These are phyloP conservation scores for Scytalopus superciliaris DNA, from an alignment of 2,113 vertebrate species.

Conservation along the genomic window DNA sequence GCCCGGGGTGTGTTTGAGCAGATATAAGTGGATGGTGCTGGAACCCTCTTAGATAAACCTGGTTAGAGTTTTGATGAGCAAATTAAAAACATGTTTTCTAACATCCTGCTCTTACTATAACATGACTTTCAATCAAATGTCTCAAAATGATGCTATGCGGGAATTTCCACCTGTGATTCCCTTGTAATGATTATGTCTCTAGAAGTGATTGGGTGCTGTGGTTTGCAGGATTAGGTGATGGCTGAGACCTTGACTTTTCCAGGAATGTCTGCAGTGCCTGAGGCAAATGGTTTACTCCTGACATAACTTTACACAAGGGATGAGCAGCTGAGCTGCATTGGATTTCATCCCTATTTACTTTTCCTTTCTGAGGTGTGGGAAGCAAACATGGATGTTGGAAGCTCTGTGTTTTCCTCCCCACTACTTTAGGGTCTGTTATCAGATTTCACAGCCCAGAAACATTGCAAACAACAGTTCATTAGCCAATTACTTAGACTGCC, in stretches of 20 bases:
- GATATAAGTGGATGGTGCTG: background rate
- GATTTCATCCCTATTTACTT: background rate
- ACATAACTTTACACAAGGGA: background rate
- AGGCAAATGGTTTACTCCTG: background rate
- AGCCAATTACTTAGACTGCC: background rate
- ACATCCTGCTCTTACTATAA: background rate
- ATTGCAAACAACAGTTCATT: background rate
- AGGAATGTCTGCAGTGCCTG: background rate
- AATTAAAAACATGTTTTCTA: slow-evolving; percentile 21
- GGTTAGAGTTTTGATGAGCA: slow-evolving; percentile 5
- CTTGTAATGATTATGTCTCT: background rate
- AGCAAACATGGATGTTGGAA: background rate
- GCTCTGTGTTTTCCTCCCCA: background rate
- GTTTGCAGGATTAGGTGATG: background rate
- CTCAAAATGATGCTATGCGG: background rate
- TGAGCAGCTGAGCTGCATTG: background rate
- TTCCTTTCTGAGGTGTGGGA: background rate
- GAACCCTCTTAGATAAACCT: background rate
- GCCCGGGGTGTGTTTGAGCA: background rate
- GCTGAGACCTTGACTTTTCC: background rate
- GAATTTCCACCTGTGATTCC: background rate
- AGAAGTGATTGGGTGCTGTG: background rate
- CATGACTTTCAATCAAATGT: background rate
- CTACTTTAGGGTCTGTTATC: background rate
- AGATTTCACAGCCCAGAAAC: background rate